phyloP scores from a whole-genome alignment of 2,797 vertebrate species.

The Sebastes miniatus region DNA sequence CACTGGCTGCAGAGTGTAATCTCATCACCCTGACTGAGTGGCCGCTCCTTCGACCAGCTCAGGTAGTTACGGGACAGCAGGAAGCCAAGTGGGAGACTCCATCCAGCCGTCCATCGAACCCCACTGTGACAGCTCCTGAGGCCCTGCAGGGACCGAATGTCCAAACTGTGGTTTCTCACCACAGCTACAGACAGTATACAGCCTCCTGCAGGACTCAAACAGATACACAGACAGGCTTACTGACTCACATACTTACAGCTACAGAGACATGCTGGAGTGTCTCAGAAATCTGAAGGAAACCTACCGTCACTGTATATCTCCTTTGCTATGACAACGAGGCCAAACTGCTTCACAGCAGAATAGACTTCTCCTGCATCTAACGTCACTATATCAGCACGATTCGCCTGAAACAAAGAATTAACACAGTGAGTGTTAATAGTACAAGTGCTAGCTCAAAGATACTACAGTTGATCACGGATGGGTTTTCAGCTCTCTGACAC shows the following conservation, averaged over 20 bases:
- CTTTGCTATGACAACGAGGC: slow-evolving; percentile 85
- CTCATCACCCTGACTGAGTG: slow-evolving; percentile 85
- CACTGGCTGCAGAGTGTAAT: neutral
- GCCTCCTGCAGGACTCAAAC: slow-evolving; percentile 72
- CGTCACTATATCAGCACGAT: slow-evolving; percentile 88
- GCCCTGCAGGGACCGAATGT: slow-evolving; percentile 82
- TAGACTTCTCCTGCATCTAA: slow-evolving; percentile 92
- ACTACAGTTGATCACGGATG: neutral
- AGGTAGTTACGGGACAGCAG: slow-evolving; percentile 88
- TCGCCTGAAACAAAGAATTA: slow-evolving; percentile 76
- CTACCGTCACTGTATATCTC: slow-evolving; percentile 88
- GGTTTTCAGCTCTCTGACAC: no score
- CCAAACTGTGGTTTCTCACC: slow-evolving; percentile 81
- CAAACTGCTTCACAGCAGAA: slow-evolving; percentile 89
- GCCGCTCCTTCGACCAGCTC: slow-evolving; percentile 86
- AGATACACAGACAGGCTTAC: neutral
- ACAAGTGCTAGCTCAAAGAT: neutral
- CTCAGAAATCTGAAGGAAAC: slow-evolving; percentile 23
- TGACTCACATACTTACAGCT: neutral
- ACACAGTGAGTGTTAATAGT: neutral
- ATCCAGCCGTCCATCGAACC: slow-evolving; percentile 89
- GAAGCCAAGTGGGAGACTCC: slow-evolving; percentile 91
- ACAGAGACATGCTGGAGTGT: neutral
- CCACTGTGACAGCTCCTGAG: slow-evolving; percentile 89
- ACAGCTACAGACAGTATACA: slow-evolving; percentile 89